A percentile compares a stretch with the other conserved stretches of the same genome.
phyloP scores from a whole-genome alignment of 1,140 invertebrate species.

The Olivierus martensii region DNA sequence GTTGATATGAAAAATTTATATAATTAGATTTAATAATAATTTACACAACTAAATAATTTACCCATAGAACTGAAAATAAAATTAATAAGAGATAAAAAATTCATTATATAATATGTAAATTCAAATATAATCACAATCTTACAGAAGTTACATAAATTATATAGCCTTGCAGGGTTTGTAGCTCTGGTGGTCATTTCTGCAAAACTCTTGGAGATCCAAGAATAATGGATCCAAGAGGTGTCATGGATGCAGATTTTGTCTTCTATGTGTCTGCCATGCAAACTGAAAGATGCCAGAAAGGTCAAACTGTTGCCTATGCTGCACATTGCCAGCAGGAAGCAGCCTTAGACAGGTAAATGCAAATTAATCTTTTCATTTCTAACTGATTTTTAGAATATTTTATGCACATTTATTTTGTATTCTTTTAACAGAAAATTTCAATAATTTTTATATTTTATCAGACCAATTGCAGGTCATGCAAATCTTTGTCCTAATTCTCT shows the following conservation, averaged over 20 bases:
- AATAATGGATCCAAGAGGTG: conserved; percentile 42
- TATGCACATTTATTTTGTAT: neutral
- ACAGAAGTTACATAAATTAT: conserved; percentile 23
- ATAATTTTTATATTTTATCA: conserved; percentile 32
- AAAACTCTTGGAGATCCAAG: conserved; percentile 34
- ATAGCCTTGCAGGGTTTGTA: conserved; percentile 72
- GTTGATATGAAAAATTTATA: too few species aligned
- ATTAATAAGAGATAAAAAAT: too few species aligned
- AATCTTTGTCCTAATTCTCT: conserved; percentile 95
- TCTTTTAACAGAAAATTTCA: neutral
- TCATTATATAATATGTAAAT: too few species aligned
- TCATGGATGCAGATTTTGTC: conserved; percentile 82
- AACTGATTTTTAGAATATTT: neutral
- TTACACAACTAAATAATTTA: too few species aligned
- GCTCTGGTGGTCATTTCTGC: conserved; percentile 67
- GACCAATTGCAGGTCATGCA: conserved; percentile 94
- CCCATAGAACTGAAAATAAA: too few species aligned
- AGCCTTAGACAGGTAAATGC: conserved; percentile 61
- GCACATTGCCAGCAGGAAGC: conserved; percentile 96
- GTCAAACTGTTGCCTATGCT: conserved; percentile 89
- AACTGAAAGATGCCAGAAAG: conserved; percentile 72
- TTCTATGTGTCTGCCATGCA: conserved; percentile 92
- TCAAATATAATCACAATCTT: too few species aligned
- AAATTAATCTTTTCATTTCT: neutral
- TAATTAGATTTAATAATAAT: too few species aligned